phyloP scores from a whole-genome alignment of 2,888 invertebrate species.

The Polietes domitor region DNA sequence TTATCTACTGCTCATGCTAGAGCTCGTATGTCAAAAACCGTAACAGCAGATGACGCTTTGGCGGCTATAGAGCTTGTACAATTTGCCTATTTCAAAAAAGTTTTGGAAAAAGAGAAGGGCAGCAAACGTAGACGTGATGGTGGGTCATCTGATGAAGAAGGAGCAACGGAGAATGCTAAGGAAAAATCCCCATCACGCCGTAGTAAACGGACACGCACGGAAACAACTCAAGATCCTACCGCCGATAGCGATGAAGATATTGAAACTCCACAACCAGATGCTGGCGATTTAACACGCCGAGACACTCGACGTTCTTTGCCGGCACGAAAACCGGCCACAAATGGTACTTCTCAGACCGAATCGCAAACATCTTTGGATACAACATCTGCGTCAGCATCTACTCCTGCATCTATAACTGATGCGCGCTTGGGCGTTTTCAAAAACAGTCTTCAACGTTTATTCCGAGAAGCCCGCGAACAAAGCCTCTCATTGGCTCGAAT shows the following conservation, averaged over 20 bases:
- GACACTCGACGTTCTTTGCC: slow-evolving; percentile 76
- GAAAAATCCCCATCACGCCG: slow-evolving; percentile 72
- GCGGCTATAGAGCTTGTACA: slow-evolving; percentile 96
- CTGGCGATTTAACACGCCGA: slow-evolving; percentile 79
- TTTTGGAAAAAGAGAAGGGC: slow-evolving; percentile 88
- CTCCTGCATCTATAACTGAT: slow-evolving; percentile 80
- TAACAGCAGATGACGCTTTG: slow-evolving; percentile 92
- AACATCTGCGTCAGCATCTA: slow-evolving; percentile 62
- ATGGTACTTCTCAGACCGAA: slow-evolving; percentile 50
- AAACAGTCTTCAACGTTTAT: slow-evolving; percentile 87
- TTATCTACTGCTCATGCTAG: slow-evolving; percentile 98
- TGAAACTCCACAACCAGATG: slow-evolving; percentile 76
- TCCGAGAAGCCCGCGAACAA: slow-evolving; percentile 89
- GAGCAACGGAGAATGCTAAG: slow-evolving; percentile 78
- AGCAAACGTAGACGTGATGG: slow-evolving; percentile 84
- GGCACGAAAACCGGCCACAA: slow-evolving; percentile 21
- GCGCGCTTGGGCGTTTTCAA: slow-evolving; percentile 86
- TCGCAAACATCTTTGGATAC: slow-evolving; percentile 53
- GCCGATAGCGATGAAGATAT: slow-evolving; percentile 76
- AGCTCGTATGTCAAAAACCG: slow-evolving; percentile 92
- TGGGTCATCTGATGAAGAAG: slow-evolving; percentile 82
- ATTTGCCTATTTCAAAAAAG: slow-evolving; percentile 97
- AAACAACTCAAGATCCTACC: slow-evolving; percentile 57
- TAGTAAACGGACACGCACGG: slow-evolving; percentile 75
- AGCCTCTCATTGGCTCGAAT: slow-evolving; percentile 87